A percentile compares a stretch with the other conserved stretches of the same genome.
phyloP scores from a whole-genome alignment of 2,888 invertebrate genomes.

The Andrena haemorrhoa region DNA sequence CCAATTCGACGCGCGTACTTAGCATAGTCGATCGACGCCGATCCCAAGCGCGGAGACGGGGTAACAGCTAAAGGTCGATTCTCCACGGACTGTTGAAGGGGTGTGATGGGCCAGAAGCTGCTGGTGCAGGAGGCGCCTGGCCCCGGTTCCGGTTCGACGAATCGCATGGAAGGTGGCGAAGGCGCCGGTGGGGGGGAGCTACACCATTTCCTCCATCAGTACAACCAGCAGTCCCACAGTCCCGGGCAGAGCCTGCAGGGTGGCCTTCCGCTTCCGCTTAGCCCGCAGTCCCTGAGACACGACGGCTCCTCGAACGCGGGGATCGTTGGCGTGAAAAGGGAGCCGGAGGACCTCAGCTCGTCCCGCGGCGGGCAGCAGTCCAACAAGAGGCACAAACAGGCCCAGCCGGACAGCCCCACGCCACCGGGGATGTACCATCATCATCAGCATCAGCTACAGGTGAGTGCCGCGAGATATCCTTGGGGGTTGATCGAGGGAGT shows the following conservation, averaged over 20 bases:
- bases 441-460: slow-evolving; percentile 84
- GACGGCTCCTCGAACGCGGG: slow-evolving; percentile 78
- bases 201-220: slow-evolving; percentile 84
- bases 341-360: slow-evolving; percentile 92
- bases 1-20: slow-evolving; percentile 64
- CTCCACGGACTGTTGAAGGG: slow-evolving; percentile 77
- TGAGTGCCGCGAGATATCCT: slow-evolving; percentile 48
- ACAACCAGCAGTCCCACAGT: slow-evolving; percentile 84
- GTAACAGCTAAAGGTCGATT: slow-evolving; percentile 60
- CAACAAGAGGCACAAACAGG: slow-evolving; percentile 80
- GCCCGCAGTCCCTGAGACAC: slow-evolving; percentile 82
- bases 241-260: slow-evolving; percentile 86
- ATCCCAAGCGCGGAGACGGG: slow-evolving; percentile 12
- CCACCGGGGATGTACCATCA: slow-evolving; percentile 84
- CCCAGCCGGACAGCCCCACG: slow-evolving; percentile 83
- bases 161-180: slow-evolving; percentile 83
- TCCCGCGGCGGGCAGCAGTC: slow-evolving; percentile 81
- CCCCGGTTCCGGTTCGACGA: slow-evolving; percentile 77
- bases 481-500: too few species aligned
- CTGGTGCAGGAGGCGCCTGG: slow-evolving; percentile 83
- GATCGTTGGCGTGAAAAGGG: slow-evolving; percentile 88
- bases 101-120: slow-evolving; percentile 84
- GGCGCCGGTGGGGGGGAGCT: slow-evolving; percentile 86
- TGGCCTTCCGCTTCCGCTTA: slow-evolving; percentile 82
- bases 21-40: slow-evolving; percentile 43